Evolutionary conservation across 2,888 invertebrate species (phyloP), one percentile per base, ranked within the genome.

Genomic region (Hydrotaea cyrtoneurina): DNA sequence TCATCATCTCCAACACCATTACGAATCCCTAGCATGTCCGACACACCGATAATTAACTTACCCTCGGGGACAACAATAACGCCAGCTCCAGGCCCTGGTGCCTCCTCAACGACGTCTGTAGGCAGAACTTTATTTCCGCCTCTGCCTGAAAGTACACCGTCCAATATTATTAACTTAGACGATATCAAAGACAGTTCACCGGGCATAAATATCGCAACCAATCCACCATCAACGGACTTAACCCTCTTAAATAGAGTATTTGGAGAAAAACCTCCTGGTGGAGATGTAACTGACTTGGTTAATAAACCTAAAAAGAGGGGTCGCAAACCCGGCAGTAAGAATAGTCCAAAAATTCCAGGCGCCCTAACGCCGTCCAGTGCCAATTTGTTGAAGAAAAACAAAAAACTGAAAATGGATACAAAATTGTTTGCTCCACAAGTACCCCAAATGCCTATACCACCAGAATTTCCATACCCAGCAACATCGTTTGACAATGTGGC

Each of bases 61-160:
- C 92, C 92, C 5, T 91, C 90, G 4, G 92, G 92, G 0, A 92
- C 92, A 36, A 92, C 92, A 13, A 92, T 92, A 43, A 92, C 92
- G 1, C 91, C 92, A 50, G 86, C 91, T 13, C 89, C 87, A 0
- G 82, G 62, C 3, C 85, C 77, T 0, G 64, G 15, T 46, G 81
- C 53, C 4, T 82, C 76, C 0, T 50, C 43, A 0, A 7, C 59
- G 3, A 21, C 78, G 7, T 21, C 75, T 1, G n/a, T 31, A 4
- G 79, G 82, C 2, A 73, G 79, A 77, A 74, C 73, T 55, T 46
- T 85, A 19, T 85, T 77, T 53, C 85, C 84, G 3, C 26, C 78
- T 11, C 43, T 81, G 62, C 13, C 69, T 0, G 75, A 75, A 23
- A 69, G 17, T 15, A 36, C 50, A 66, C 13, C 19, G 17, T 0